These are phyloP conservation scores for Dallia pectoralis DNA, from an alignment of 2,797 vertebrate genomes.

Conservation along the genomic window DNA sequence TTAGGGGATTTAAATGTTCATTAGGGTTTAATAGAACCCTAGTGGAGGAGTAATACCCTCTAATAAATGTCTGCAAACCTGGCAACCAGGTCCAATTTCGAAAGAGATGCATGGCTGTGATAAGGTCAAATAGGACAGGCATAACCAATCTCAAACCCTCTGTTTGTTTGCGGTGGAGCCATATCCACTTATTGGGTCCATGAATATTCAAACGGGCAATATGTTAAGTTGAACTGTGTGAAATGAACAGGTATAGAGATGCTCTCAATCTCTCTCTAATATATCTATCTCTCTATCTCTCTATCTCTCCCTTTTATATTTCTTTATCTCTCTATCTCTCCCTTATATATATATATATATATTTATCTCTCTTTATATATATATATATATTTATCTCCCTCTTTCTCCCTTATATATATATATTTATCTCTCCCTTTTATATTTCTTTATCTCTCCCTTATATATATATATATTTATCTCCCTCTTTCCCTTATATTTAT, in stretches of 20 bases:
- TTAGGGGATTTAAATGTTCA: slow-evolving; percentile 73
- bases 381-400: not conserved
- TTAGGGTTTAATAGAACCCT: slow-evolving; percentile 66
- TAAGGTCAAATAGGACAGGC: slow-evolving; percentile 59
- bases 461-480: too few species aligned
- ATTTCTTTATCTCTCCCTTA: slow-evolving; percentile 8
- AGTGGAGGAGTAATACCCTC: slow-evolving; percentile 64
- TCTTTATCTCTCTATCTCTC: not conserved
- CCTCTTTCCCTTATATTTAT: too few species aligned
- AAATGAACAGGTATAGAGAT: not conserved
- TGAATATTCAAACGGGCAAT: slow-evolving; percentile 2
- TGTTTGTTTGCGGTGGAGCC: slow-evolving; percentile 35
- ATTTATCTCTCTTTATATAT: not conserved
- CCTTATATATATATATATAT: too few species aligned
- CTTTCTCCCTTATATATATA: slow-evolving; percentile 18
- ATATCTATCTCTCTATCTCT: not conserved
- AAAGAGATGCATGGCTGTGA: slow-evolving; percentile 46
- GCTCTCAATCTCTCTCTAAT: not conserved
- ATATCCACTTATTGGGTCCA: slow-evolving; percentile 12
- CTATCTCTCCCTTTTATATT: slow-evolving; percentile 18
- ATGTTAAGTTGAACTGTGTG: not conserved
- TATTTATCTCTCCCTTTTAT: not conserved
- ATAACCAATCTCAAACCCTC: slow-evolving; percentile 38
- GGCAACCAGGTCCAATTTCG: slow-evolving; percentile 62
- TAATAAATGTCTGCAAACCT: slow-evolving; percentile 62